Base-by-base conservation (phyloP, 2,888 invertebrate species). In the Branchellion lobata region DNA sequence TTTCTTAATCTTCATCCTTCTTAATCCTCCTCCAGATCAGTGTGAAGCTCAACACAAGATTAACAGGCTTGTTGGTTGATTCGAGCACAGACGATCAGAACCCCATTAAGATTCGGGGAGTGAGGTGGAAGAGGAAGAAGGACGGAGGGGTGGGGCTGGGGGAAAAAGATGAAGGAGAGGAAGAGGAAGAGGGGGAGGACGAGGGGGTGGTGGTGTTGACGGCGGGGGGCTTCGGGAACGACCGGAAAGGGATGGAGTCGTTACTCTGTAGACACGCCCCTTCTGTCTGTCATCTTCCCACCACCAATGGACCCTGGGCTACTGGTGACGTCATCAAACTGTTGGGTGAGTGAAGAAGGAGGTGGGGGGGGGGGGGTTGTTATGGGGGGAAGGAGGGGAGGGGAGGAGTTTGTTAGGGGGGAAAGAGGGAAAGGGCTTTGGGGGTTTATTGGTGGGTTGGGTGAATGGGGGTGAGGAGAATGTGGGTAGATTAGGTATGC, bases 301-400 rank as follows among this genome's bases (percentile, higher is more conserved):
- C 83, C 1, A 83, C 83, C 31, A 83, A 83, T 79, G 83, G 83
- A 27, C 73, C 68, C n/a, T 83, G 83, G 83, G 82, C 83, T 29
- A 83, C 83, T 18, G 83, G 83, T n/a, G 83, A 83, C 74, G 72
- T 82, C 57, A 79, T 83, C 51, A 83, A 83, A 40, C 21, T 57
- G 11, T 24, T n/a, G 5, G 61, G 61, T 57, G 61, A 14, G 14
- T 40, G 61, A 57, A 14, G 21, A 24, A 14, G 61, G 5, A 5
- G 21, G n/a, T 57, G 61, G 5, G 8, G 21, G 61, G 11, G 61
- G 21, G 8, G n/a, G n/a, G 5, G 61, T 57, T 57, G 21, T 57
- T 3, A 57, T 3, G 5, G 24, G 5, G 5, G 61, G 5, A 18
- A 24, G 61, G 5, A n/a, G 61, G 8, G n/a, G 61, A 14, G 61